Percentiles rank a stretch among this genome's conserved stretches.
These are phyloP conservation scores for Phymatocera aterrima DNA, from an alignment of 2,888 invertebrate species.

Conservation along the genomic window DNA sequence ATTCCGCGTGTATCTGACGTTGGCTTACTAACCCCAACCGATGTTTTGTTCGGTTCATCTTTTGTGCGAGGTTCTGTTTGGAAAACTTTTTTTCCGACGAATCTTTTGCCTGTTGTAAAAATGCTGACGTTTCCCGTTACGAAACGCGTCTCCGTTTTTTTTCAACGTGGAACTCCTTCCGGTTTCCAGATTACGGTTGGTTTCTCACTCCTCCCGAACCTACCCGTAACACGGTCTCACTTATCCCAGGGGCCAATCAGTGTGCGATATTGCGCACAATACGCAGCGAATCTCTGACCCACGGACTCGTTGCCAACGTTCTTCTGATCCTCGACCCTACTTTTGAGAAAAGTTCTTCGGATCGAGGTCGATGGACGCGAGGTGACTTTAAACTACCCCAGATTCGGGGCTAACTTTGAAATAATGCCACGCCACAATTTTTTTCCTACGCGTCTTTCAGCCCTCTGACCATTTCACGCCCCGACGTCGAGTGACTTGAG, in stretches of 20 bases:
- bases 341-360: conserved; percentile 25
- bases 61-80: background rate
- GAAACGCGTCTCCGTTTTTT: background rate
- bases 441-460: background rate
- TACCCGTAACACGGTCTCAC: conserved; percentile 21
- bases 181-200: conserved; percentile 15
- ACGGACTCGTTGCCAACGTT: conserved; percentile 22
- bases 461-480: background rate
- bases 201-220: conserved; percentile 22
- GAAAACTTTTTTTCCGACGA: background rate
- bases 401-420: conserved; percentile 19
- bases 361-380: conserved; percentile 33
- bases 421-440: background rate
- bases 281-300: conserved; percentile 31
- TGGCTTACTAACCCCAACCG: background rate
- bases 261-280: conserved; percentile 31
- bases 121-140: conserved; percentile 23
- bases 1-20: background rate
- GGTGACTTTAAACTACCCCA: conserved; percentile 34
- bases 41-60: background rate
- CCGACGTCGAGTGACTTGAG: background rate
- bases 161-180: conserved; percentile 2
- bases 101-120: background rate
- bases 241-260: conserved; percentile 40
- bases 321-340: conserved; percentile 36